A percentile compares a stretch with the other conserved stretches of the same genome.
Conservation (phyloP, 2,888 invertebrate species). For the Sphinx pinastri region DNA sequence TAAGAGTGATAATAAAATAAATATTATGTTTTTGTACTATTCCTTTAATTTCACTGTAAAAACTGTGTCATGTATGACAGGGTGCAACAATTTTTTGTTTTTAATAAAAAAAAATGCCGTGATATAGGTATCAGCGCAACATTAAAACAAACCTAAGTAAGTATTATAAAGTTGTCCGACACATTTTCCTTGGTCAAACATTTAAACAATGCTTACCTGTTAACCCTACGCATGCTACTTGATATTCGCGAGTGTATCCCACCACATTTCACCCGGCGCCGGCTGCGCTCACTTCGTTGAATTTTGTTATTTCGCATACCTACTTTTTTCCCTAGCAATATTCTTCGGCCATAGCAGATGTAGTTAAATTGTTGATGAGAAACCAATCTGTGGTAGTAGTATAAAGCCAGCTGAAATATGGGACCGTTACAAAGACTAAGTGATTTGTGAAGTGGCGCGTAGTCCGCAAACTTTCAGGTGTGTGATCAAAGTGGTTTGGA, state of each 20-base stretch:
- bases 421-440: not conserved
- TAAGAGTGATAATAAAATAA: too few species aligned
- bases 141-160: too few species aligned
- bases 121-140: too few species aligned
- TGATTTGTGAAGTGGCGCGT: not conserved
- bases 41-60: too few species aligned
- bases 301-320: constrained; percentile 70
- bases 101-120: too few species aligned
- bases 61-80: too few species aligned
- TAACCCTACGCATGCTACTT: constrained; percentile 56
- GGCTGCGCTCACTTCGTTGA: constrained; percentile 62
- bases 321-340: constrained; percentile 55
- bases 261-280: constrained; percentile 74
- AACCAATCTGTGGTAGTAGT: not conserved
- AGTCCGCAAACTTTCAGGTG: not conserved
- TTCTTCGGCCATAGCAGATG: constrained; percentile 36
- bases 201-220: constrained; percentile 22
- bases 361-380: constrained; percentile 15
- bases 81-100: too few species aligned
- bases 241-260: constrained; percentile 64
- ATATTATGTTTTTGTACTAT: too few species aligned
- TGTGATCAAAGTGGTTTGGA: not conserved
- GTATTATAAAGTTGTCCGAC: not conserved
- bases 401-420: not conserved
- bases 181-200: constrained; percentile 31